Conservation (phyloP, 53 echinoderm and acorn worm genomes). For the Mesocentrotus franciscanus region DNA sequence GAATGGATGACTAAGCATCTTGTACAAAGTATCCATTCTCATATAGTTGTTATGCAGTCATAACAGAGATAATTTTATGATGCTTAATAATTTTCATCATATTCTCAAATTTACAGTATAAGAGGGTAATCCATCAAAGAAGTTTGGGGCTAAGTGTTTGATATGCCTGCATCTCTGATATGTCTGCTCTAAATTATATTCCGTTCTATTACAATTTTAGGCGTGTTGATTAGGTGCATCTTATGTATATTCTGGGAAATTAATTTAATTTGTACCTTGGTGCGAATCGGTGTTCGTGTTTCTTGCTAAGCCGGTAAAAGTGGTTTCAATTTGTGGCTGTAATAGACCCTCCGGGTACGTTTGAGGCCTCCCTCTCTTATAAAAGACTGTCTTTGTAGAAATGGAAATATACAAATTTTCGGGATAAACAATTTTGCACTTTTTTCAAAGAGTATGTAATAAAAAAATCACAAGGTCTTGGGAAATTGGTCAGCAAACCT, state of each 20-base stretch:
- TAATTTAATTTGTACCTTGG: conserved; percentile 45
- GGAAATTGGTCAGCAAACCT: not conserved
- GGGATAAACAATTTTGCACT: not conserved
- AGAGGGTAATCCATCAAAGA: conserved; percentile 8
- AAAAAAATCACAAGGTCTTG: conserved; percentile 4
- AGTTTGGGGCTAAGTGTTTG: not conserved
- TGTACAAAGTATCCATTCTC: not conserved
- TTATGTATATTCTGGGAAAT: conserved; percentile 34
- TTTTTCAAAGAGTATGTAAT: not conserved
- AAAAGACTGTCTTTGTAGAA: not conserved
- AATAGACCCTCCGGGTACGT: conserved; percentile 10
- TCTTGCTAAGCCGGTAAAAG: conserved; percentile 3
- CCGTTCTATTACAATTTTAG: not conserved
- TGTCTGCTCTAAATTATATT: not conserved
- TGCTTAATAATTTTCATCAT: not conserved
- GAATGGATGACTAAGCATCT: conserved; percentile 18
- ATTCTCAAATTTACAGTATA: not conserved
- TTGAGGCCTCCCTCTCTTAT: not conserved
- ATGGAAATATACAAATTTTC: not conserved
- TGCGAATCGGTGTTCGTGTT: conserved; percentile 3
- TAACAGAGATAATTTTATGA: not conserved
- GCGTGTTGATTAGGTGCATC: conserved; percentile 3
- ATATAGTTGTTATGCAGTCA: not conserved
- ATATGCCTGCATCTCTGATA: not conserved
- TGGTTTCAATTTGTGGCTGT: conserved; percentile 22